These are phyloP conservation scores for Cerastoderma edule DNA, from an alignment of 2,888 invertebrate species.

Conservation along the genomic window DNA sequence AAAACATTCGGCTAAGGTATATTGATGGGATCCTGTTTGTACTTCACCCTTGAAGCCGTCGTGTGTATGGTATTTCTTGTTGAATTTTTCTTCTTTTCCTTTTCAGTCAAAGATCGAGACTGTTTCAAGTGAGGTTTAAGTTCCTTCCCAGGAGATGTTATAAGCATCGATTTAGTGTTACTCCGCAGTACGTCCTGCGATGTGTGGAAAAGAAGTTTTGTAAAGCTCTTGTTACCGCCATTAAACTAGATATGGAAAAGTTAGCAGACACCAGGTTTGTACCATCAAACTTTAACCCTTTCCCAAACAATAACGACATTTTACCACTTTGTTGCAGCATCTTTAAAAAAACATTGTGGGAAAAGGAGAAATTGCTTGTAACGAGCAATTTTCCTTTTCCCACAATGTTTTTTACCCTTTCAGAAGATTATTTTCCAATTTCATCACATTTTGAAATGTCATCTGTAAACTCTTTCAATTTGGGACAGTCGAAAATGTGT, in stretches of 20 bases:
- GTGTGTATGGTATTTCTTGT: background rate
- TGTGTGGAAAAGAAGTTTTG: conserved; percentile 88
- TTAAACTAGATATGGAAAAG: conserved; percentile 67
- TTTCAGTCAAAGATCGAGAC: conserved; percentile 84
- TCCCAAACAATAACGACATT: too few species aligned
- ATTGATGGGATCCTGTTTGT: too few species aligned
- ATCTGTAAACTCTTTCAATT: too few species aligned
- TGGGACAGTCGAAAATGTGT: too few species aligned
- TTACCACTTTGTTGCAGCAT: too few species aligned
- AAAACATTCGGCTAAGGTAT: too few species aligned
- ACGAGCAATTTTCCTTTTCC: background rate
- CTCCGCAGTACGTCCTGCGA: conserved; percentile 88
- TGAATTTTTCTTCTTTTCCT: background rate
- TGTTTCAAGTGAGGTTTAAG: conserved; percentile 89
- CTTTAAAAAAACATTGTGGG: conserved; percentile 8
- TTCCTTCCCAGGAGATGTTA: conserved; percentile 91
- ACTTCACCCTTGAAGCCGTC: too few species aligned
- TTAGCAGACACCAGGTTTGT: conserved; percentile 21
- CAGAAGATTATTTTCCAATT: too few species aligned
- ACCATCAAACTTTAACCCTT: background rate
- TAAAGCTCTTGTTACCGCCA: conserved; percentile 68
- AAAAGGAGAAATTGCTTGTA: background rate
- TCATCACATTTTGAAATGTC: too few species aligned
- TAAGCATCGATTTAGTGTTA: conserved; percentile 88
- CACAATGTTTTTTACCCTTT: too few species aligned